Evolutionary conservation across 2,113 vertebrate species (phyloP).

Genomic region (Dendrocopos noguchii): DNA sequence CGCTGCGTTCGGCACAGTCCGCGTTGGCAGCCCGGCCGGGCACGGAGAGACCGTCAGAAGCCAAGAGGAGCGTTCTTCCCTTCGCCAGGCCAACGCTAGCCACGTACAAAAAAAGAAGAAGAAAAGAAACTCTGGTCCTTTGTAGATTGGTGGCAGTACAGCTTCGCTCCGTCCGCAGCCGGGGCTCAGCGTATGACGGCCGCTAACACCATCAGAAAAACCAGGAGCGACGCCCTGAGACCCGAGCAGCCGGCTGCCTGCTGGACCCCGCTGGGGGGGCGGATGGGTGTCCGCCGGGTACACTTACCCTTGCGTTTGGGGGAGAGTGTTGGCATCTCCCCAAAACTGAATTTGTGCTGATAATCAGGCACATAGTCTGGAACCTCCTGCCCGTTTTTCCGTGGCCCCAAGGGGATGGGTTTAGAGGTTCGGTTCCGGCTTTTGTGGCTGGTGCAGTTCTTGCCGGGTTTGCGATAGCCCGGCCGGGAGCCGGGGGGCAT

Average conservation of each 20-base stretch:
- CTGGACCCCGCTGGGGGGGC: constrained; percentile 91
- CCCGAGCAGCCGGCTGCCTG: constrained; percentile 78
- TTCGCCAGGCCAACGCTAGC: constrained; percentile 67
- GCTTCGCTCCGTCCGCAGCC: not conserved
- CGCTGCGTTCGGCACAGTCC: constrained; percentile 56
- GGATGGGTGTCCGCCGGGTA: constrained; percentile 82
- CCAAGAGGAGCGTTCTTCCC: constrained; percentile 55
- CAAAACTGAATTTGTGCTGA: constrained; percentile 78
- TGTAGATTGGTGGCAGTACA: constrained; percentile 75
- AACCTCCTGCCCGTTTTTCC: constrained; percentile 81
- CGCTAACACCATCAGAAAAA: constrained; percentile 78
- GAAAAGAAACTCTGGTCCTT: constrained; percentile 80
- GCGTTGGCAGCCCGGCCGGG: constrained; percentile 49
- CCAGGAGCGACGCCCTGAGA: constrained; percentile 67
- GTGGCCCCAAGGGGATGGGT: constrained; percentile 69
- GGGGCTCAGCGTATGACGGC: constrained; percentile 78
- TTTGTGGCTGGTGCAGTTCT: constrained; percentile 87
- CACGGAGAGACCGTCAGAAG: constrained; percentile 53
- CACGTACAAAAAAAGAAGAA: constrained; percentile 69
- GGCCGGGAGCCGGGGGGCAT: constrained; percentile 76
- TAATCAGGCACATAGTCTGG: constrained; percentile 83
- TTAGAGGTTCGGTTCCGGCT: constrained; percentile 81
- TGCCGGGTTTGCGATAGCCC: constrained; percentile 73
- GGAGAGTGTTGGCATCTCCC: constrained; percentile 70
- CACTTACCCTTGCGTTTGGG: constrained; percentile 80